phyloP scores from a whole-genome alignment of 2,888 invertebrate genomes.

The Cylloceria caligata region DNA sequence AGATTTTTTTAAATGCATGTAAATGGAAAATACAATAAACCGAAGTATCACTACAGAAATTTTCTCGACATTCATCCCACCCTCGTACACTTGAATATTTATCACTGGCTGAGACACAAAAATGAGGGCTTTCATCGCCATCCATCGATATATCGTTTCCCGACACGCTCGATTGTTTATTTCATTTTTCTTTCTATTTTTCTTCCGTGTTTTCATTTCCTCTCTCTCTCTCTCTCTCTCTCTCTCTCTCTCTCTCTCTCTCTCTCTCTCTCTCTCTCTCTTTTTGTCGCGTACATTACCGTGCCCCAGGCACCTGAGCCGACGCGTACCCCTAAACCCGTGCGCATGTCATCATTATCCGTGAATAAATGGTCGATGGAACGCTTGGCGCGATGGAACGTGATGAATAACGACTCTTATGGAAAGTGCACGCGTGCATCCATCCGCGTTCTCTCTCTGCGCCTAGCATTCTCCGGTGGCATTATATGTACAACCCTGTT shows the following conservation, averaged over 20 bases:
- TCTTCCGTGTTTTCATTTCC: conserved; percentile 43
- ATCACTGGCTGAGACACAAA: conserved; percentile 8
- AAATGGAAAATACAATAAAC: background rate
- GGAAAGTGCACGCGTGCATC: conserved; percentile 55
- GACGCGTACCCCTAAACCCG: background rate
- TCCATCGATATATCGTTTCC: conserved; percentile 36
- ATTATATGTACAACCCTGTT: conserved; percentile 15
- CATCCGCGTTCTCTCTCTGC: conserved; percentile 72
- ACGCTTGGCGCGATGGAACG: conserved; percentile 53
- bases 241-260: conserved; percentile 9
- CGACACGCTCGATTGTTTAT: conserved; percentile 22
- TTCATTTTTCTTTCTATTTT: conserved; percentile 24
- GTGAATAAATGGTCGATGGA: conserved; percentile 61
- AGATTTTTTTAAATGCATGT: background rate
- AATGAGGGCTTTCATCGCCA: conserved; percentile 31
- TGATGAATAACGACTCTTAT: conserved; percentile 61
- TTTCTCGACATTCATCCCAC: background rate
- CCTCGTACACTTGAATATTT: conserved; percentile 26
- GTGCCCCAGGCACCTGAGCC: conserved; percentile 16
- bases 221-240: conserved; percentile 30
- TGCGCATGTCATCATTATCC: conserved; percentile 54
- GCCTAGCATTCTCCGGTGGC: conserved; percentile 64
- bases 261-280: no score
- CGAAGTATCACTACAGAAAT: background rate
- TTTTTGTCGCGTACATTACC: conserved; percentile 9